Evolutionary conservation across 2,797 vertebrate genomes (phyloP).

Genomic region (Sebastes oblongus): DNA sequence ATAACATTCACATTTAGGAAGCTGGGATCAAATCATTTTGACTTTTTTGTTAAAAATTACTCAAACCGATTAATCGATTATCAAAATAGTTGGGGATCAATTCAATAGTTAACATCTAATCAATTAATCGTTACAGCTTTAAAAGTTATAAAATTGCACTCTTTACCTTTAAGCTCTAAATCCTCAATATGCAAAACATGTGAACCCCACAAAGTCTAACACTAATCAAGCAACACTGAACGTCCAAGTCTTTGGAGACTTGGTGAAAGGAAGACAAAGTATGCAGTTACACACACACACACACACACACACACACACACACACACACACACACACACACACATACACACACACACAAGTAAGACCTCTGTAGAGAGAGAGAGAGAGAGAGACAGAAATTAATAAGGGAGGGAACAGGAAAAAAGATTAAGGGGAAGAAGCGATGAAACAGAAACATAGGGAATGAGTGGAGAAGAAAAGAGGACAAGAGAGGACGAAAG

Average conservation of each 20-base stretch:
- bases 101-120: too few species aligned
- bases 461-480: constrained; percentile 12
- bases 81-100: too few species aligned
- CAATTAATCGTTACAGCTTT: too few species aligned
- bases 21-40: too few species aligned
- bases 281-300: not conserved
- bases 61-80: too few species aligned
- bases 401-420: constrained; percentile 5
- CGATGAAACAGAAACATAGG: constrained; percentile 16
- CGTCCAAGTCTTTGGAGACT: constrained; percentile 2
- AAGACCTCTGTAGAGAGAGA: constrained; percentile 20
- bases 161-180: too few species aligned
- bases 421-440: constrained; percentile 13
- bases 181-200: not conserved
- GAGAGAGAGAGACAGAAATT: not conserved
- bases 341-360: not conserved
- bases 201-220: constrained; percentile 11
- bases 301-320: not conserved
- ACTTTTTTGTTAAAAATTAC: too few species aligned
- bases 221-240: constrained; percentile 1
- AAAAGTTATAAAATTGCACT: too few species aligned
- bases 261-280: not conserved
- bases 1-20: too few species aligned
- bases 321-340: not conserved
- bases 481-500: constrained; percentile 16